A percentile compares a stretch with the other conserved stretches of the same genome.
These are phyloP conservation scores for Ricordea florida DNA, from an alignment of 92 coral and sea anemone genomes.

Conservation along the genomic window DNA sequence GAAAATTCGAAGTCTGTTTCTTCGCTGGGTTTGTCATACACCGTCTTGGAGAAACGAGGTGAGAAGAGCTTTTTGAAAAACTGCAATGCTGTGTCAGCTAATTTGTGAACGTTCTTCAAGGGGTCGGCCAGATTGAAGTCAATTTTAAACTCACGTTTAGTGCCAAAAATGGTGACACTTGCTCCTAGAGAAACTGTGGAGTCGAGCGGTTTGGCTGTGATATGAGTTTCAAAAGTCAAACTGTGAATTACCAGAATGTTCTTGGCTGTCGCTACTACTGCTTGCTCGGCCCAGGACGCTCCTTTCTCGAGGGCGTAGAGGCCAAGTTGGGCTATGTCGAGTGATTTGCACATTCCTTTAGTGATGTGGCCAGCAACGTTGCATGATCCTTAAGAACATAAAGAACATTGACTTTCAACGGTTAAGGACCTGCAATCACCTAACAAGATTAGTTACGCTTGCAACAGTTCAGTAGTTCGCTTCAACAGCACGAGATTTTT, in stretches of 20 bases:
- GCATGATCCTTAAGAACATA: conserved; percentile 51
- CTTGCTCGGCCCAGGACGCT: conserved; percentile 81
- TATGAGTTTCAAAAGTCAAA: conserved; percentile 59
- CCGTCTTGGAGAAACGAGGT: conserved; percentile 59
- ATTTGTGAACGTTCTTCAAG: conserved; percentile 50
- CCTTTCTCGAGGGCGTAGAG: conserved; percentile 62
- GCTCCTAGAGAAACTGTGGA: conserved; percentile 66
- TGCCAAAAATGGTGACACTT: conserved; percentile 61
- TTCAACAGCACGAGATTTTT: no score
- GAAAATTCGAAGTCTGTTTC: conserved; percentile 70
- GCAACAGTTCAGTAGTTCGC: neutral
- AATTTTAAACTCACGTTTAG: conserved; percentile 63
- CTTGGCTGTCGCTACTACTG: conserved; percentile 46
- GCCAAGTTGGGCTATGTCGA: conserved; percentile 69
- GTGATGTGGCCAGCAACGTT: conserved; percentile 66
- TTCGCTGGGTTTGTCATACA: conserved; percentile 71
- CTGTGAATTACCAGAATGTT: conserved; percentile 64
- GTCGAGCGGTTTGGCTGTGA: conserved; percentile 56
- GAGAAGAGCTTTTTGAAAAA: conserved; percentile 63
- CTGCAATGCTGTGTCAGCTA: conserved; percentile 61
- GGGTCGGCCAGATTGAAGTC: conserved; percentile 75
- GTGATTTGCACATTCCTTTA: conserved; percentile 72
- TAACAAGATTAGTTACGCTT: no score
- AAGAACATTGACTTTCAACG: no score
- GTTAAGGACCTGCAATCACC: no score